Percentiles rank a stretch among this genome's conserved stretches.
Evolutionary conservation across 2,797 vertebrate genomes (phyloP).

Genomic region (Gila robusta): DNA sequence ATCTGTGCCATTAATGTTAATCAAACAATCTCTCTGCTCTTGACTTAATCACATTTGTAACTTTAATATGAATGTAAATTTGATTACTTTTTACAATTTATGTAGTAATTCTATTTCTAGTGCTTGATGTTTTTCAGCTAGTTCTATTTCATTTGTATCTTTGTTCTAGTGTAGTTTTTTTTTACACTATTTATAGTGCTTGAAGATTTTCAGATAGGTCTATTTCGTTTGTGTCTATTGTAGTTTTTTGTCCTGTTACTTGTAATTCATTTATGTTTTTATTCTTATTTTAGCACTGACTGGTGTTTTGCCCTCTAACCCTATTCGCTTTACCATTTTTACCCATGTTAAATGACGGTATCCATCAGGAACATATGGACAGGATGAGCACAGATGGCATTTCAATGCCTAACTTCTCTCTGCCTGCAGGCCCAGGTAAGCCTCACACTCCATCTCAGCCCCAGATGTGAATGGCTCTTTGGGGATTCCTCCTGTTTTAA

Average conservation of each 20-base stretch:
- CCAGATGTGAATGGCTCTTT: neutral
- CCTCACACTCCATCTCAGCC: neutral
- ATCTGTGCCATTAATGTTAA: no score
- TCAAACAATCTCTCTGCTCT: no score
- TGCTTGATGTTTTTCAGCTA: no score
- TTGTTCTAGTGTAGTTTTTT: no score
- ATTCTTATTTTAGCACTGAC: neutral
- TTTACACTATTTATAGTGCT: no score
- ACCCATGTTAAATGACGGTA: conserved; percentile 39
- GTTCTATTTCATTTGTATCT: neutral
- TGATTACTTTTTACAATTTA: no score
- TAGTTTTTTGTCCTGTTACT: neutral
- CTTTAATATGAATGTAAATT: neutral
- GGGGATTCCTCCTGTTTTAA: conserved; percentile 5
- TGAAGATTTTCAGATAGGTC: no score
- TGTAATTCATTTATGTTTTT: neutral
- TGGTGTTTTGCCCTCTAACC: conserved; percentile 20
- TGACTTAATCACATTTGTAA: neutral
- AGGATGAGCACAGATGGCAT: conserved; percentile 38
- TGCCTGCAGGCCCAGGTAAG: neutral
- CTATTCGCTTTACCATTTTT: conserved; percentile 19
- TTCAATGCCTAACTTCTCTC: conserved; percentile 32
- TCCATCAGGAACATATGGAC: conserved; percentile 44
- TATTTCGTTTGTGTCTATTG: neutral
- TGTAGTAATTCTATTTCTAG: no score